Percentiles rank a stretch among this genome's conserved stretches.
Evolutionary conservation across 1,140 invertebrate genomes (phyloP).

Genomic region (Leptoteleia sp.): DNA sequence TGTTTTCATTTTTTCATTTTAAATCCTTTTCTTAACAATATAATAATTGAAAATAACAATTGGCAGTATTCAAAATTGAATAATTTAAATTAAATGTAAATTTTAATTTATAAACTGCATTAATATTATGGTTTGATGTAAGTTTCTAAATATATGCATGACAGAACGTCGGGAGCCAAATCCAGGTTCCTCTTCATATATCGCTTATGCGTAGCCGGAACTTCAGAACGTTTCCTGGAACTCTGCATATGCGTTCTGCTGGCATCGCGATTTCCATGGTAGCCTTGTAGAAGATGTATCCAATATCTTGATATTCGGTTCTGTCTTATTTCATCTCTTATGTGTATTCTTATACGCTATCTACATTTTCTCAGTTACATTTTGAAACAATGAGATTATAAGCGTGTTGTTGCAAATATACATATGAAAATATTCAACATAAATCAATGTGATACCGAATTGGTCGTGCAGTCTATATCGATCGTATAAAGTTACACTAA

Average conservation of each 20-base stretch:
- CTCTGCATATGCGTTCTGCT: conserved; percentile 69
- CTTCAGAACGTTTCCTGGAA: conserved; percentile 73
- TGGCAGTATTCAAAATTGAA: no score
- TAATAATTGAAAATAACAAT: no score
- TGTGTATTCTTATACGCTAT: conserved; percentile 21
- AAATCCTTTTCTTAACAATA: no score
- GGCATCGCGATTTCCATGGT: conserved; percentile 71
- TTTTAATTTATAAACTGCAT: no score
- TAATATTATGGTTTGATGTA: no score
- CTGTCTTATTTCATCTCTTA: conserved; percentile 40
- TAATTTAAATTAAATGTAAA: no score
- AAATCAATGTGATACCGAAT: background rate
- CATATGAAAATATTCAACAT: conserved; percentile 6
- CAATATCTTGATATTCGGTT: conserved; percentile 71
- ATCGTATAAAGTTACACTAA: no score
- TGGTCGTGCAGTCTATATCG: no score
- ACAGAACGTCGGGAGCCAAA: conserved; percentile 27
- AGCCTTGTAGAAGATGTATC: conserved; percentile 72
- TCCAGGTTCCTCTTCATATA: conserved; percentile 35
- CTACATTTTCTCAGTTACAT: conserved; percentile 5
- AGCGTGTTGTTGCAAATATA: conserved; percentile 1
- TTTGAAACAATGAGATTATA: conserved; percentile 11
- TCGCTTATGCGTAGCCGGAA: conserved; percentile 75
- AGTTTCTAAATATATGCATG: background rate
- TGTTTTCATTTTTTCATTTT: no score